These are phyloP conservation scores for Pycnonotus jocosus DNA, from an alignment of 2,113 vertebrate genomes.

Conservation along the genomic window DNA sequence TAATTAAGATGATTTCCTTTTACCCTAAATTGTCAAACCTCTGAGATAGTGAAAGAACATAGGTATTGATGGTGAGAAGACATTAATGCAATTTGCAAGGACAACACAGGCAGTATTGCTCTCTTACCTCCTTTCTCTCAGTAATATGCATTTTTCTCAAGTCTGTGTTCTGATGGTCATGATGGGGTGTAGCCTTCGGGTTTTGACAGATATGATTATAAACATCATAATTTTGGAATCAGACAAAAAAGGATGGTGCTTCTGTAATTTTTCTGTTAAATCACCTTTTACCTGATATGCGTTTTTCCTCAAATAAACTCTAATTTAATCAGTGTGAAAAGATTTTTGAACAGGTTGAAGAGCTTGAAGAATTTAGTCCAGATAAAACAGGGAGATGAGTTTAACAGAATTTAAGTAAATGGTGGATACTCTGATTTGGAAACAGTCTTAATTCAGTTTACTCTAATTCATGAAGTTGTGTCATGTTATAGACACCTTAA, in stretches of 20 bases:
- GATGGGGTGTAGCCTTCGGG: neutral
- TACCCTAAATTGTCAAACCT: neutral
- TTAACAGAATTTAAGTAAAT: neutral
- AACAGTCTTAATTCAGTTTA: neutral
- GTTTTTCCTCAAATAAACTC: neutral
- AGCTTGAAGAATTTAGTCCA: neutral
- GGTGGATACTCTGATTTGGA: neutral
- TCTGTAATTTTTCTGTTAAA: neutral
- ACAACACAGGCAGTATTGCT: neutral
- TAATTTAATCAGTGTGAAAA: neutral
- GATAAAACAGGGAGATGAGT: neutral
- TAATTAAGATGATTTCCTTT: neutral
- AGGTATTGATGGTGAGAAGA: neutral
- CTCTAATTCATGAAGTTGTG: neutral
- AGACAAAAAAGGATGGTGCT: neutral
- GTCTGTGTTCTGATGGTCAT: neutral
- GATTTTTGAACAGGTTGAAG: neutral
- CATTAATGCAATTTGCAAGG: neutral
- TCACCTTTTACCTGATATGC: neutral
- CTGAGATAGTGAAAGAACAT: neutral
- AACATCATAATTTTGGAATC: neutral
- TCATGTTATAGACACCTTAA: neutral
- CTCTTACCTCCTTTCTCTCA: neutral
- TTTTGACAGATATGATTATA: neutral
- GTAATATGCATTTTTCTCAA: neutral